Percentiles rank a stretch among this genome's conserved stretches.
phyloP scores from a whole-genome alignment of 2,888 invertebrate species.

The Drosophila quinaria region DNA sequence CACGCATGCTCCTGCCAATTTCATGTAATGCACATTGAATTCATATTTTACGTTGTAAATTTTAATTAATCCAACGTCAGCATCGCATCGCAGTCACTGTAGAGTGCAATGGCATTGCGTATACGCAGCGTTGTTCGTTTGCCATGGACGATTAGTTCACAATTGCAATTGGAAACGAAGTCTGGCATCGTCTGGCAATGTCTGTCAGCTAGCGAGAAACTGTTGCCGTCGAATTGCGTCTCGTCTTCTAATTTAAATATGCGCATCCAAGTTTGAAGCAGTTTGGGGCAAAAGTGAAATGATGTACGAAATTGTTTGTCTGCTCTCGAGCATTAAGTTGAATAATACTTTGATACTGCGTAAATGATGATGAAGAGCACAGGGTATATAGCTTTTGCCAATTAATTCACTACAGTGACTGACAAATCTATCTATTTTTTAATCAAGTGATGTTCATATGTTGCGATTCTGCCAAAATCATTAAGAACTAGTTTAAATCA shows the following conservation, averaged over 20 bases:
- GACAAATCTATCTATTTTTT: neutral
- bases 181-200: conserved; percentile 9
- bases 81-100: conserved; percentile 1
- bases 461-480: too few relatives aligned
- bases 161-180: conserved; percentile 34
- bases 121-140: conserved; percentile 24
- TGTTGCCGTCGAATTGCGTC: conserved; percentile 5
- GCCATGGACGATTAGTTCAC: conserved; percentile 40
- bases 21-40: conserved; percentile 17
- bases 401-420: neutral
- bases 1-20: conserved; percentile 27
- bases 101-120: conserved; percentile 33
- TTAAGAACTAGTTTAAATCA: too few relatives aligned
- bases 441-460: too few relatives aligned
- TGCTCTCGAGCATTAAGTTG: conserved; percentile 32
- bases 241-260: conserved; percentile 42
- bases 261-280: conserved; percentile 18
- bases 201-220: conserved; percentile 13
- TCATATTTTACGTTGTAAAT: conserved; percentile 38
- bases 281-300: conserved; percentile 36
- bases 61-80: conserved; percentile 42
- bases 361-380: neutral
- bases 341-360: conserved; percentile 9
- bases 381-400: neutral
- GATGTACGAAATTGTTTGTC: conserved; percentile 42